Evolutionary conservation across 1,140 invertebrate species (phyloP), one percentile per base, ranked within the genome.

Genomic region (Colletes latitarsis): DNA sequence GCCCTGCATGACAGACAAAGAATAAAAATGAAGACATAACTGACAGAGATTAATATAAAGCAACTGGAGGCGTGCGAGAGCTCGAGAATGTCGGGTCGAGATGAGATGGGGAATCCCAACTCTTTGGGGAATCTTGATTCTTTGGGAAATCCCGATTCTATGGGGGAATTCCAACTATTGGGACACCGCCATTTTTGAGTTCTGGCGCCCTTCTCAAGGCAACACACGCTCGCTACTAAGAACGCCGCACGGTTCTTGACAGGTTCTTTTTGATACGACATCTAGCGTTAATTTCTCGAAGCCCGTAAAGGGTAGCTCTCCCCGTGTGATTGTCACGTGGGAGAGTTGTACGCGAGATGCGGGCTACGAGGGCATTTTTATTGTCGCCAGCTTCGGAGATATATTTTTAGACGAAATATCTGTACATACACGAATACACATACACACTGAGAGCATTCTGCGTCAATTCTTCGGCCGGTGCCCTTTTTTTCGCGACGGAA

Each of bases 331-430:
- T 63, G 58, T 63, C 17, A 19, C 19, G 62, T 49, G 53, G n/a
- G 30, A 57, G 8, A 12, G 55, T 46, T 57, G 73, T 55, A 58
- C 17, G 46, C 8, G 21, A 6, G 15, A 63, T 14, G 46, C 15
- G 62, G 9, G 10, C 30, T 14, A n/a, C 14, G 17, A 41, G 46
- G 39, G n/a, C 57, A 17, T 69, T 60, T 68, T 77, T 60, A 72
- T 78, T 19, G 77, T 63, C 69, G 60, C 60, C 68, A 78, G 58
- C 58, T 72, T 46, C 60, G 69, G 53, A 30, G 39, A 78, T 78
- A 72, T 78, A 78, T 78, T 72, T 78, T 78, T 78, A 72, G 69
- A 78, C 57, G 57, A 78, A 46, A 43, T 72, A 78, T 78, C 49
- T 64, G 55, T 78, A 52, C 57, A 68, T 1, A 60, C 15, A 69